These are phyloP conservation scores for Polietes domitor DNA, from an alignment of 2,888 invertebrate species.

Conservation along the genomic window DNA sequence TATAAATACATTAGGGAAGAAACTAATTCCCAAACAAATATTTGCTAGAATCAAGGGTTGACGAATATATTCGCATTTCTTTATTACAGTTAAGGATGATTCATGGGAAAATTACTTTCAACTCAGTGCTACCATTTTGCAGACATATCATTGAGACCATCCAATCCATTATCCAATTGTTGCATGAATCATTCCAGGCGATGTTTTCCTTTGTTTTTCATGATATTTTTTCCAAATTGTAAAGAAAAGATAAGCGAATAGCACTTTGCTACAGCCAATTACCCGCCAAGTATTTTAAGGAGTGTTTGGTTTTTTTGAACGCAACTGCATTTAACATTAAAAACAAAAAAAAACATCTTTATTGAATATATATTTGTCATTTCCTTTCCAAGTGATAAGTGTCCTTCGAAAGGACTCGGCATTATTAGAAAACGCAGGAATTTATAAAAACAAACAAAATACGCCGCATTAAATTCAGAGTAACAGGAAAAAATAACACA, in stretches of 20 bases:
- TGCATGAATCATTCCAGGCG: neutral
- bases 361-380: conserved; percentile 42
- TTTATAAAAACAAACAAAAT: conserved; percentile 32
- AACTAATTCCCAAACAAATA: no score
- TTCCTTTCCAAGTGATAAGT: conserved; percentile 39
- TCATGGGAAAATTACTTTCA: neutral
- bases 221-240: neutral
- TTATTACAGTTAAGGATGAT: neutral
- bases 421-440: conserved; percentile 27
- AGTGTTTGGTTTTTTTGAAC: neutral
- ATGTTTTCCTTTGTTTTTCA: neutral
- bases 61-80: no score
- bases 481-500: conserved; percentile 17
- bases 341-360: neutral
- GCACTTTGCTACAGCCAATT: conserved; percentile 17
- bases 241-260: conserved; percentile 9
- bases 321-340: conserved; percentile 11
- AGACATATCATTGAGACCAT: neutral
- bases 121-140: neutral
- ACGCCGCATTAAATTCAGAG: neutral
- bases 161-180: conserved; percentile 18
- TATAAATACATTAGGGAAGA: no score
- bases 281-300: neutral
- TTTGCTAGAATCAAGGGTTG: no score
- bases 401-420: conserved; percentile 31